phyloP scores from a whole-genome alignment of 2,113 vertebrate species.

The Lates calcarifer region DNA sequence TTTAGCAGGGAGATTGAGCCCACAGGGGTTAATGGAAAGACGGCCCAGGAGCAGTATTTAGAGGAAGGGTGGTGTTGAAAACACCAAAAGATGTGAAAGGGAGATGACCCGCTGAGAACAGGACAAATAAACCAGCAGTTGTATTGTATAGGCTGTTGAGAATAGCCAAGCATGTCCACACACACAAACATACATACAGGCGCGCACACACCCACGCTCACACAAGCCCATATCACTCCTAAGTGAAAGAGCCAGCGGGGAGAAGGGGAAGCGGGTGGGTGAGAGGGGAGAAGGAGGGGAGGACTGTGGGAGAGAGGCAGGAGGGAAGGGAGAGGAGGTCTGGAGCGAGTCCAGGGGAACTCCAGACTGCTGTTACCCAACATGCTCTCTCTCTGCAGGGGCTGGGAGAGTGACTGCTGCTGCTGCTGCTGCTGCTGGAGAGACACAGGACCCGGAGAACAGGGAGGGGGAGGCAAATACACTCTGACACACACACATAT shows the following conservation, averaged over 20 bases:
- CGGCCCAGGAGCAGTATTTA: conserved; percentile 21
- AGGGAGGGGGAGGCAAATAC: conserved; percentile 11
- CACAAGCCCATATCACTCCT: conserved; percentile 41
- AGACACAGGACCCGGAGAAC: conserved; percentile 29
- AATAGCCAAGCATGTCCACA: conserved; percentile 39
- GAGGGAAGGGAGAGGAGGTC: conserved; percentile 76
- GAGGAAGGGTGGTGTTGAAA: conserved; percentile 51
- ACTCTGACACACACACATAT: conserved; percentile 13
- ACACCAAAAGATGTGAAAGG: conserved; percentile 35
- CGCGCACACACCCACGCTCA: conserved; percentile 22
- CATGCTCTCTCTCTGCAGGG: conserved; percentile 73
- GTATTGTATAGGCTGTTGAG: conserved; percentile 44
- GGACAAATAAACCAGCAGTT: conserved; percentile 61
- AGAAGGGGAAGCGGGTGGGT: conserved; percentile 66
- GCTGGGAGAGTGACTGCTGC: conserved; percentile 63
- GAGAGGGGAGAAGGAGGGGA: conserved; percentile 56
- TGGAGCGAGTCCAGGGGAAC: conserved; percentile 86
- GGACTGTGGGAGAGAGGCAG: conserved; percentile 69
- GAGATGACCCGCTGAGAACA: conserved; percentile 49
- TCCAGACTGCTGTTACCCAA: conserved; percentile 84
- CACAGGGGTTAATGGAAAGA: conserved; percentile 38
- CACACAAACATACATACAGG: conserved; percentile 12
- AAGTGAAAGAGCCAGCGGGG: conserved; percentile 48
- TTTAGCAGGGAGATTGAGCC: conserved; percentile 32
- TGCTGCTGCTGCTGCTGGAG: conserved; percentile 58